These are phyloP conservation scores for Amphibalanus amphitrite DNA, from an alignment of 1,140 invertebrate species.

Conservation along the genomic window DNA sequence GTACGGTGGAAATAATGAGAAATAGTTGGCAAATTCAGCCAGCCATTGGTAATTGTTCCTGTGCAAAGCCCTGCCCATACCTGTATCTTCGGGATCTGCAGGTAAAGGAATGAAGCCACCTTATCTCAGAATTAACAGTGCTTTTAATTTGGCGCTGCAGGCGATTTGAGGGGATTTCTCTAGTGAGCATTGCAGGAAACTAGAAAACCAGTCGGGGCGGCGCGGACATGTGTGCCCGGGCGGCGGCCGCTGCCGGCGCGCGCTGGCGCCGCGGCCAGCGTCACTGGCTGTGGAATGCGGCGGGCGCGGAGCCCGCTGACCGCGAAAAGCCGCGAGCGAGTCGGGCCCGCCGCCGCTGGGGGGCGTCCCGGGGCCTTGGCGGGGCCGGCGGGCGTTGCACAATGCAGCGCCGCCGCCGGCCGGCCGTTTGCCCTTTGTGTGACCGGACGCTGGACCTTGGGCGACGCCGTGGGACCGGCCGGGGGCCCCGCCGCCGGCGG, in stretches of 20 bases:
- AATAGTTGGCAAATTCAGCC: no score
- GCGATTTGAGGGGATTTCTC: background rate
- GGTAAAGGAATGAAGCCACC: conserved; percentile 1
- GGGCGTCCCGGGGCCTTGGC: background rate
- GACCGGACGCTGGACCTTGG: background rate
- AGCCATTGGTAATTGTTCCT: background rate
- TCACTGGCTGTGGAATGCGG: no score
- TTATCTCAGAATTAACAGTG: background rate
- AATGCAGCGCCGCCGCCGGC: background rate
- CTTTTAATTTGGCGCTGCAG: background rate
- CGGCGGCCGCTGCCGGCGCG: no score
- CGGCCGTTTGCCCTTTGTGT: background rate
- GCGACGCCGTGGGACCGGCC: background rate
- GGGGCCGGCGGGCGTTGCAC: background rate
- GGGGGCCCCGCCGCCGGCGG: no score
- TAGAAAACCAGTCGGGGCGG: no score
- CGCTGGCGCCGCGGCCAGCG: no score
- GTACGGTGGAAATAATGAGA: no score
- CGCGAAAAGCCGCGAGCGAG: background rate
- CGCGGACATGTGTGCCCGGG: no score
- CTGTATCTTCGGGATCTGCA: background rate
- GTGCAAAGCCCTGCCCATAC: background rate
- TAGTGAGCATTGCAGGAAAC: no score
- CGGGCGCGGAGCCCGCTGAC: background rate
- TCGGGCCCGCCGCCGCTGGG: background rate